Evolutionary conservation across 2,113 vertebrate genomes (phyloP).

Genomic region (Progne subis): DNA sequence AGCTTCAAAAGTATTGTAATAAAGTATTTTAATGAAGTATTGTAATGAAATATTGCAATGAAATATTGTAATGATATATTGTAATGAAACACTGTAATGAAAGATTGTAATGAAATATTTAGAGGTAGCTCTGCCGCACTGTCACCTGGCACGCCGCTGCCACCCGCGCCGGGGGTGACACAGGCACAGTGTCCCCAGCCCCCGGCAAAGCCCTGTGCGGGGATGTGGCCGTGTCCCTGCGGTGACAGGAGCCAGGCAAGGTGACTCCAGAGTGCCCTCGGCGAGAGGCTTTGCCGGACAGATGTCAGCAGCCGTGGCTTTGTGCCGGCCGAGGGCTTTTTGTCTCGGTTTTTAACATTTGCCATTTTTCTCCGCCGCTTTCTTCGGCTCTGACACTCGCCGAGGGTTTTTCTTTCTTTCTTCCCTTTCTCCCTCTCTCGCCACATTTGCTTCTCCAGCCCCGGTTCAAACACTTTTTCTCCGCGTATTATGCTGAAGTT

Average conservation of each 20-base stretch:
- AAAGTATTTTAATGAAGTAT: not conserved
- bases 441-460: not conserved
- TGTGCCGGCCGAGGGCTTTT: not conserved
- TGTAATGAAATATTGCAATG: too few relatives aligned
- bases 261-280: not conserved
- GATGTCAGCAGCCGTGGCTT: constrained; percentile 26
- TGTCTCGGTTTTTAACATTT: constrained; percentile 24
- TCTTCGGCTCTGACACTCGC: constrained; percentile 44
- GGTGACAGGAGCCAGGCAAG: not conserved
- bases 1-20: not conserved
- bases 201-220: not conserved
- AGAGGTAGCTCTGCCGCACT: not conserved
- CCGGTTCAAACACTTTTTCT: constrained; percentile 12
- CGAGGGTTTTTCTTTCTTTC: not conserved
- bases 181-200: not conserved
- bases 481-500: not conserved
- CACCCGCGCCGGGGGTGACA: too few relatives aligned
- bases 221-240: fast-evolving
- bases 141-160: not conserved
- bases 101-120: not conserved
- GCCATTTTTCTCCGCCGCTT: constrained; percentile 44
- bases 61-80: not conserved
- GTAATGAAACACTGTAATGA: not conserved
- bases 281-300: constrained; percentile 13
- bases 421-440: not conserved